Evolutionary conservation across 64 coral and sea anemone genomes (phyloP), one percentile per base, ranked within the genome.

Genomic region (Porites lutea): DNA sequence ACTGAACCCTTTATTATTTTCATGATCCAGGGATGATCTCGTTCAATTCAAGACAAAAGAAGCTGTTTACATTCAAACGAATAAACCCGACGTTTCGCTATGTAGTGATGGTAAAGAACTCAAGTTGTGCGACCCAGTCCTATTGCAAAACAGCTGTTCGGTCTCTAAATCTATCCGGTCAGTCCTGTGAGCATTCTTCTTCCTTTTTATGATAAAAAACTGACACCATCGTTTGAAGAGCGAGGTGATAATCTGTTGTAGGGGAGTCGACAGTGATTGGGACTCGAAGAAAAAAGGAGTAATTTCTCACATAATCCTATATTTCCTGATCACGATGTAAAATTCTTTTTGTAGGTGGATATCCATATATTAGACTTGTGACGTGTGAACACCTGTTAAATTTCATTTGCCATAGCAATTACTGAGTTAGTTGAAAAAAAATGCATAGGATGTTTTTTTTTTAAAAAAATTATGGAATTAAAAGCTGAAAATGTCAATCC

Each of bases 271-370:
- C 27, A 37, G 27, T 48, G 48, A 75, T 13, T 44, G 45, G 47
- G 72, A 5, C 48, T 75, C 48, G 13, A 52, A 49, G 48, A 47
- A 75, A 75, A 75, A 75, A 47, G 50, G 13, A 5, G 12, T 14
- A 48, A 48, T 48, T 75, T 50, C 44, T 71, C 11, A 21, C 6
- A 71, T 71, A n/a, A 71, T 27, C 20, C 22, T 22, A 10, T 43
- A 9, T 8, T 71, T 21, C 67, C 67, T 23, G 67, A 71, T 10
- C 67, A 71, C 13, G 72, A 44, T 75, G 44, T 75, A 19, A 75
- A 75, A 75, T 75, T 12, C 72, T 75, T 75, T 50, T 75, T 50
- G 13, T 47, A 75, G 72, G 72, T 75, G 72, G 12, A 13, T 16
- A 50, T 18, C 16, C 9, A 71, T 71, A 71, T 21, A 2, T 71